These are phyloP conservation scores for Lindbergichthys nudifrons DNA, from an alignment of 2,797 vertebrate species.

Conservation along the genomic window DNA sequence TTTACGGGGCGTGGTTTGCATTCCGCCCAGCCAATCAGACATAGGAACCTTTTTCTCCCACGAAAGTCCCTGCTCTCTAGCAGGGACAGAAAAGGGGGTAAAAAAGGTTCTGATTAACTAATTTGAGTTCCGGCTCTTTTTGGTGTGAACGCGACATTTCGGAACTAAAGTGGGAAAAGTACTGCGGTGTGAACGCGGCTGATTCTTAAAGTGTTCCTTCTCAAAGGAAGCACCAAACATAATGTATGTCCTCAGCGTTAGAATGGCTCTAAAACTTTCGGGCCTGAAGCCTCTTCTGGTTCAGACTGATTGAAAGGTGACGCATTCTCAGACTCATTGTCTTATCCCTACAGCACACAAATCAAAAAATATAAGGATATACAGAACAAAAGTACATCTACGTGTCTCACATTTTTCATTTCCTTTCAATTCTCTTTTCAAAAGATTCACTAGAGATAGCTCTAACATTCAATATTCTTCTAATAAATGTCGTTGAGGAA, in stretches of 20 bases:
- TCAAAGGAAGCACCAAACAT: not conserved
- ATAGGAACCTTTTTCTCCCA: no score
- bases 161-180: no score
- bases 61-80: no score
- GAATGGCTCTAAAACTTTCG: slow-evolving; percentile 5
- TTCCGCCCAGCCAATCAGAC: no score
- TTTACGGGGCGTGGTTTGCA: no score
- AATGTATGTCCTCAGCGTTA: slow-evolving; percentile 8
- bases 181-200: no score
- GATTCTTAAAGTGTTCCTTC: slow-evolving; percentile 14
- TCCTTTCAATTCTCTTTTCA: slow-evolving; percentile 15
- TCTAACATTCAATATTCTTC: slow-evolving; percentile 35
- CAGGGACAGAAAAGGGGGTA: no score
- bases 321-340: slow-evolving; percentile 31
- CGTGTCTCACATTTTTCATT: slow-evolving; percentile 39
- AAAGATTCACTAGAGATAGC: slow-evolving; percentile 2
- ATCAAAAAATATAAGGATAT: slow-evolving; percentile 13
- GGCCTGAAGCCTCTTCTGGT: not conserved
- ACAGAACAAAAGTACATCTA: slow-evolving; percentile 30
- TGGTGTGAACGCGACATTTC: no score
- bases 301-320: slow-evolving; percentile 5
- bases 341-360: not conserved
- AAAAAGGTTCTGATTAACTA: no score
- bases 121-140: no score
- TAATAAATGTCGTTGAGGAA: slow-evolving; percentile 40